Base-by-base conservation (phyloP, 53 echinoderm and acorn worm species). In the Echinarachnius parma region DNA sequence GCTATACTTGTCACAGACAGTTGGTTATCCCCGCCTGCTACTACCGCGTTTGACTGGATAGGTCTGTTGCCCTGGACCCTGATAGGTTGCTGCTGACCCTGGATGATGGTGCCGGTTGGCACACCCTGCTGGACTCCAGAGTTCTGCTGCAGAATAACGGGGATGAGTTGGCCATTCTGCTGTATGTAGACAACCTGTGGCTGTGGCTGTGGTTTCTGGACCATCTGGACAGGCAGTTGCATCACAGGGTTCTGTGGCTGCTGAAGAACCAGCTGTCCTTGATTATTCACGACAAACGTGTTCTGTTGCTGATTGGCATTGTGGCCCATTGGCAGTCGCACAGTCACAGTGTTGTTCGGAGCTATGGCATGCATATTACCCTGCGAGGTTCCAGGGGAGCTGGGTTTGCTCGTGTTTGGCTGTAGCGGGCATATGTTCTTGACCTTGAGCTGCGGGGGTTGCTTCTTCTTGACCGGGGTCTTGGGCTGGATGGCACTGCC, bases 141-240 rank as follows among this genome's bases (percentile, higher is more conserved):
- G 35, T 80, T 87, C 30, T 87, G 84, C 59, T 91, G 86, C 39
- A 92, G 48, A 30, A 92, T 75, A 25, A 93, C 89, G 9, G 93
- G 93, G 24, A 93, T 93, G 27, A 93, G 75, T 46, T 93, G 93
- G 15, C 93, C 93, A 78, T 89, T 93, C 62, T 93, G 93, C 50
- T 93, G 93, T 16, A 93, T 83, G 83, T 93, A 93, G n/a, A 93
- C 84, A 31, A 93, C 39, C 37, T 93, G 82, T 50, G 89, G 93
- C 1, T 81, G 78, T 28, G 79, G 58, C 7, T 5, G 77, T 15
- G 61, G 60, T 14, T 72, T 54, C 8, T 60, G 77, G 16, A 78
- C 84, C 53, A 81, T 55, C 67, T 84, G 84, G 18, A 88, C 62
- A 32, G 90, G 89, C 46, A 78, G 48, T 54, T 78, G 84, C 76